These are phyloP conservation scores for Helicoverpa armigera DNA, from an alignment of 1,140 invertebrate genomes.

Conservation along the genomic window DNA sequence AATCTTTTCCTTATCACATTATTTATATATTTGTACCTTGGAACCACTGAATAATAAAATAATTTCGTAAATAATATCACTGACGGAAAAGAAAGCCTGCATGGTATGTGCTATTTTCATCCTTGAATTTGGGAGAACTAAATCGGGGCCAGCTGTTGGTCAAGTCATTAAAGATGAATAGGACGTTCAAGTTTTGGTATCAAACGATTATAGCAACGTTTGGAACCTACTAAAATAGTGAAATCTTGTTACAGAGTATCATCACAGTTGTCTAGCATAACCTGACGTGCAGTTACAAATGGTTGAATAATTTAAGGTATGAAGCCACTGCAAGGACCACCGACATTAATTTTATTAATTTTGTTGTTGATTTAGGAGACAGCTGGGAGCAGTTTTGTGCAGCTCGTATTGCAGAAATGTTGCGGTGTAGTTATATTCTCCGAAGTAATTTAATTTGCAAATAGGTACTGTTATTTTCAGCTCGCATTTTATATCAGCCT, in stretches of 20 bases:
- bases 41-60: too few species aligned
- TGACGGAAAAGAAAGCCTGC: too few species aligned
- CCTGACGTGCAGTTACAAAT: conserved; percentile 7
- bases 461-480: not conserved
- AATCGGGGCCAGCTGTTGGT: too few species aligned
- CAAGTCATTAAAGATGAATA: too few species aligned
- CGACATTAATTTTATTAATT: conserved; percentile 29
- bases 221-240: too few species aligned
- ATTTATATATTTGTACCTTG: not conserved
- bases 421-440: not conserved
- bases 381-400: conserved; percentile 17
- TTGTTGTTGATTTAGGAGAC: conserved; percentile 15
- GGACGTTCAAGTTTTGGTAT: too few species aligned
- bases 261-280: not conserved
- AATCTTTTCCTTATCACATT: not conserved
- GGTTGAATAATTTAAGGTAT: conserved; percentile 28
- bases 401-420: conserved; percentile 13
- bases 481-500: not conserved
- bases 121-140: too few species aligned
- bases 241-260: not conserved
- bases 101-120: too few species aligned
- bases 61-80: too few species aligned
- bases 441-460: conserved; percentile 12
- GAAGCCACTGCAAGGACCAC: conserved; percentile 10
- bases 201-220: too few species aligned